Evolutionary conservation across 2,113 vertebrate genomes (phyloP).

Genomic region (Syrrhaptes paradoxus): DNA sequence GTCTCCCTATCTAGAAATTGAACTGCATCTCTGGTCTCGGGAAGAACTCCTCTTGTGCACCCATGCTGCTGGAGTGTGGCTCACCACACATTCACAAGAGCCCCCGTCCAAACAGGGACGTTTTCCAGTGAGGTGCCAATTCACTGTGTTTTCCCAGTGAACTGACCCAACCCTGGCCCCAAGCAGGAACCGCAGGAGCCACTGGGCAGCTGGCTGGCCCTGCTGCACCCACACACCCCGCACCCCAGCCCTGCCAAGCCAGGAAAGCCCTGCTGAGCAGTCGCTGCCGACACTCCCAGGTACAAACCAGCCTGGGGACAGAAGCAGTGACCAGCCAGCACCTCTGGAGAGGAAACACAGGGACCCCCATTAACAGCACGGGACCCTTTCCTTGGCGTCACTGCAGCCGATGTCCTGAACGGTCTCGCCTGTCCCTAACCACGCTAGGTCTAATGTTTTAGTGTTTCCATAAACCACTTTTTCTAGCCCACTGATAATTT

Average conservation of each 20-base stretch:
- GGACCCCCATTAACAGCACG: neutral
- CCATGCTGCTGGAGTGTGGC: too few species aligned
- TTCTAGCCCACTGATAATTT: neutral
- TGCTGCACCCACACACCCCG: accelerated
- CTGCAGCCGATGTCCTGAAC: neutral
- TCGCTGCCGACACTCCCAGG: neutral
- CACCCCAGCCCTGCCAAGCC: neutral
- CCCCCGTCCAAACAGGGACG: neutral
- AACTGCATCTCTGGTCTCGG: neutral
- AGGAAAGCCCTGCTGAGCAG: neutral
- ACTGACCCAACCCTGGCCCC: too few species aligned
- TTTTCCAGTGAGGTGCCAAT: neutral
- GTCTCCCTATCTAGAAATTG: too few species aligned
- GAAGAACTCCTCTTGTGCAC: neutral
- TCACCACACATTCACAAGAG: neutral
- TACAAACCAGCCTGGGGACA: neutral
- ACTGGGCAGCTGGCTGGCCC: too few species aligned
- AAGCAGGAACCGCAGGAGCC: too few species aligned
- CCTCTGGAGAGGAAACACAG: neutral
- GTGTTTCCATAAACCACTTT: neutral
- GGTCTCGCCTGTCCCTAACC: neutral
- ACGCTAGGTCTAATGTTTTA: neutral
- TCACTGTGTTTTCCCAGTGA: neutral
- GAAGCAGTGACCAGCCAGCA: accelerated
- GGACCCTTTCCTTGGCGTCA: neutral